Evolutionary conservation across 2,797 vertebrate genomes (phyloP), one percentile per base, ranked within the genome.

Genomic region (Rhinatrema bivittatum): DNA sequence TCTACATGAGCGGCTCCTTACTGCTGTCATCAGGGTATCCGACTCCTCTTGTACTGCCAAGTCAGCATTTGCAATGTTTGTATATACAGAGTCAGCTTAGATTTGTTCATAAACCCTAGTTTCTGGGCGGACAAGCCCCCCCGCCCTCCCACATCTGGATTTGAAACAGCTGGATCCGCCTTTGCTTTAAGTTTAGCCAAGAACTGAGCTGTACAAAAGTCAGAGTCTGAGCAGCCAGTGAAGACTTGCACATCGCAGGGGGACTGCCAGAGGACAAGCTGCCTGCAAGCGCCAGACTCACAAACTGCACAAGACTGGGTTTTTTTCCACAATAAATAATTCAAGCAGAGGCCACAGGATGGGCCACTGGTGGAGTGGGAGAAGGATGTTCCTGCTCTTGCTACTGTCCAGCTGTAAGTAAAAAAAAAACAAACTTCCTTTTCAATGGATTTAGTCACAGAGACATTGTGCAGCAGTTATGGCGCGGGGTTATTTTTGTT

Each of bases 101-200:
- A 64, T 49, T 65, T 53, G 60, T 64, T 70, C 71, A 61, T 52
- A 46, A 71, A 46, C 52, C 72, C 45, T 60, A 79, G 75, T 79
- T 85, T 75, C 76, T 81, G 83, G 88, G 90, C 84, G 83, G 88
- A 90, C 84, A n/a, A n/a, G n/a, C n/a, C n/a, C n/a, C n/a, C n/a
- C n/a, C n/a, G n/a, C 77, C 74, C 72, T 68, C 72, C n/a, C 81
- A 77, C 88, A 90, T 86, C 87, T 88, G 88, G 85, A 87, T 84
- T 84, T 65, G 68, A 76, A 80, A 89, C 70, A 79, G 81, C 86
- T 91, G 88, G 81, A 75, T 70, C 80, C 75, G 73, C 74, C 74
- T 74, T 72, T 79, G 72, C 46, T 37, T 58, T 46, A 11, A 43
- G 43, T 16, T 56, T 1, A 24, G 57, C 35, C 10, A n/a, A 50